A percentile compares a stretch with the other conserved stretches of the same genome.
phyloP scores from a whole-genome alignment of 2,113 vertebrate species.

The Manacus vitellinus region DNA sequence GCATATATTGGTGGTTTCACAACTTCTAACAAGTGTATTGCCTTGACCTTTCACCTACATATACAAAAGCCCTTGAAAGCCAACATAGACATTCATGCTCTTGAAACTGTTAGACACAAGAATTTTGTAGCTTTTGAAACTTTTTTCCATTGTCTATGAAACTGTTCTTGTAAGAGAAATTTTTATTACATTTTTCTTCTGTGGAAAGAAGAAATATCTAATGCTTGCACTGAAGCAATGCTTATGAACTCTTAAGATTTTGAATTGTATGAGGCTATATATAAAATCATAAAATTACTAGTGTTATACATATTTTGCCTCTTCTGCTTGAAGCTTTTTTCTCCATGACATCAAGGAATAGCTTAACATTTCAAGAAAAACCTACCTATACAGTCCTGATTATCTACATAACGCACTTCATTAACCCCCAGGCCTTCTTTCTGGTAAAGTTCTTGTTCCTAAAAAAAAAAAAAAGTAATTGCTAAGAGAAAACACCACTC shows the following conservation, averaged over 20 bases:
- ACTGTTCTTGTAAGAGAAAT: neutral
- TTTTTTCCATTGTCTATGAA: neutral
- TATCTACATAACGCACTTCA: constrained; percentile 98
- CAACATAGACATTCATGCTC: neutral
- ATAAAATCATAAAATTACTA: neutral
- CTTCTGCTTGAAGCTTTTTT: neutral
- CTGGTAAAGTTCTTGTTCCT: constrained; percentile 97
- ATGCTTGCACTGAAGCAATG: neutral
- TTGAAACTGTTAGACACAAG: neutral
- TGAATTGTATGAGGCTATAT: neutral
- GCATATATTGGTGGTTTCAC: neutral
- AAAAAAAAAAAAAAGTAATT: neutral
- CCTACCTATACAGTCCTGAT: constrained; percentile 98
- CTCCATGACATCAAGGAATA: neutral
- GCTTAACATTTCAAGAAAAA: neutral
- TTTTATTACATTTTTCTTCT: neutral
- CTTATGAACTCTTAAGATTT: neutral
- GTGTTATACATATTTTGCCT: neutral
- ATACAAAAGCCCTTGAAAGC: neutral
- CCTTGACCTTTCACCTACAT: neutral
- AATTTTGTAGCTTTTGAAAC: neutral
- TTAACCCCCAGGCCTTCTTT: constrained; percentile 94
- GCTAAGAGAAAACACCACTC: neutral
- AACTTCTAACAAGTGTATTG: neutral
- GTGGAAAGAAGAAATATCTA: neutral